These are phyloP conservation scores for Drosophila monieri DNA, from an alignment of 2,888 invertebrate genomes.

Conservation along the genomic window DNA sequence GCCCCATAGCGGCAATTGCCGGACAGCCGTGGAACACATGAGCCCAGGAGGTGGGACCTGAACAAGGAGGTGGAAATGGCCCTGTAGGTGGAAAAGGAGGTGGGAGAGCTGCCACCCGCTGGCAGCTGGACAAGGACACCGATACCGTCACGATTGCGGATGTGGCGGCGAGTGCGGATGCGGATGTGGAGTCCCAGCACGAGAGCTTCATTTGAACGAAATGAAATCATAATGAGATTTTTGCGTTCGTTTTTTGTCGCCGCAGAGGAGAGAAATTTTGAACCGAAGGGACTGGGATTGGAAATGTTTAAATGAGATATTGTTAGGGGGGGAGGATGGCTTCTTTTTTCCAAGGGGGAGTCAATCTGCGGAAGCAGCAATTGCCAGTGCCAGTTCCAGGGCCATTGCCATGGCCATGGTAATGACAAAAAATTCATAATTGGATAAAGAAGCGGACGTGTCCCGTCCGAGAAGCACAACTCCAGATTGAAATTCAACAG, in stretches of 20 bases:
- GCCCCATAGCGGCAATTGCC: conserved; percentile 68
- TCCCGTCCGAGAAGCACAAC: conserved; percentile 32
- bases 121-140: conserved; percentile 55
- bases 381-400: conserved; percentile 51
- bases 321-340: conserved; percentile 3
- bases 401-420: conserved; percentile 71
- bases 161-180: conserved; percentile 24
- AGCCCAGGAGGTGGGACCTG: conserved; percentile 28
- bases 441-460: conserved; percentile 76
- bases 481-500: conserved; percentile 44
- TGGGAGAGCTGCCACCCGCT: conserved; percentile 5
- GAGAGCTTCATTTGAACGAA: conserved; percentile 78
- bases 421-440: conserved; percentile 79
- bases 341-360: neutral
- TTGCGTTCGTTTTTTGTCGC: conserved; percentile 70
- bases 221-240: conserved; percentile 80
- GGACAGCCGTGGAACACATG: conserved; percentile 67
- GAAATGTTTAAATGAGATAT: conserved; percentile 16
- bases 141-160: conserved; percentile 11
- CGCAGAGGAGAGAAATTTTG: conserved; percentile 25
- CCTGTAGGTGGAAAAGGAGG: conserved; percentile 1
- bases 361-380: conserved; percentile 27
- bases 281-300: conserved; percentile 11
- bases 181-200: conserved; percentile 58
- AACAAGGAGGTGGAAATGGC: neutral